Evolutionary conservation across 2,797 vertebrate genomes (phyloP).

Genomic region (Tarsius wallacei): DNA sequence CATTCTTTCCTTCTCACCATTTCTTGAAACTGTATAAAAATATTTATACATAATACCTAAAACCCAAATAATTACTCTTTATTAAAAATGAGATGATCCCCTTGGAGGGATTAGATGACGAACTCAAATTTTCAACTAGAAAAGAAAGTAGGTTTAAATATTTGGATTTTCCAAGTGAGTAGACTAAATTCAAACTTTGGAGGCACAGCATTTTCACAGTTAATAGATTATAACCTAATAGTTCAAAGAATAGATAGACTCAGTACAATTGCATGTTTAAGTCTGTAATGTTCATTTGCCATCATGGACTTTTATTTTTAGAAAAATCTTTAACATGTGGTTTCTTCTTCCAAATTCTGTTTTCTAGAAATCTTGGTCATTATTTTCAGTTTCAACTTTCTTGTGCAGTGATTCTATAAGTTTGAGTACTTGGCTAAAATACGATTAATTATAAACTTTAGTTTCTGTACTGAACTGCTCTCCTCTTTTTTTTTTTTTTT

Average conservation of each 20-base stretch:
- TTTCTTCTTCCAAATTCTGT: conserved; percentile 14
- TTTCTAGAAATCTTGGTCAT: conserved; percentile 8
- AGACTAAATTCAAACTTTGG: neutral
- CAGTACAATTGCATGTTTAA: neutral
- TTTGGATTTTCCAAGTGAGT: conserved; percentile 3
- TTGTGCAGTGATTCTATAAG: neutral
- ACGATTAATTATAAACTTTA: neutral
- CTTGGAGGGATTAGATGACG: neutral
- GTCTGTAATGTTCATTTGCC: neutral
- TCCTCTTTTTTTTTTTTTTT: too few species aligned
- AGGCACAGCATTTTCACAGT: neutral
- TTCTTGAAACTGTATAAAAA: neutral
- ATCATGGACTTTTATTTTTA: neutral
- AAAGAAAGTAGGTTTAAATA: neutral
- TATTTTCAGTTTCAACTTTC: conserved; percentile 2
- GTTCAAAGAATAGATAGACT: neutral
- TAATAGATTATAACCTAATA: neutral
- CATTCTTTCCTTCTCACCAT: neutral
- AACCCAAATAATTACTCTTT: conserved; percentile 4
- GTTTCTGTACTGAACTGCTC: too few species aligned
- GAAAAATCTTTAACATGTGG: conserved; percentile 31
- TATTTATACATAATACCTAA: neutral
- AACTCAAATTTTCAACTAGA: conserved; percentile 25
- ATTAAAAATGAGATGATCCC: conserved; percentile 12
- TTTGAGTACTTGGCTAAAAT: conserved; percentile 30